These are phyloP conservation scores for Azemiops feae DNA, from an alignment of 2,113 vertebrate genomes.

Conservation along the genomic window DNA sequence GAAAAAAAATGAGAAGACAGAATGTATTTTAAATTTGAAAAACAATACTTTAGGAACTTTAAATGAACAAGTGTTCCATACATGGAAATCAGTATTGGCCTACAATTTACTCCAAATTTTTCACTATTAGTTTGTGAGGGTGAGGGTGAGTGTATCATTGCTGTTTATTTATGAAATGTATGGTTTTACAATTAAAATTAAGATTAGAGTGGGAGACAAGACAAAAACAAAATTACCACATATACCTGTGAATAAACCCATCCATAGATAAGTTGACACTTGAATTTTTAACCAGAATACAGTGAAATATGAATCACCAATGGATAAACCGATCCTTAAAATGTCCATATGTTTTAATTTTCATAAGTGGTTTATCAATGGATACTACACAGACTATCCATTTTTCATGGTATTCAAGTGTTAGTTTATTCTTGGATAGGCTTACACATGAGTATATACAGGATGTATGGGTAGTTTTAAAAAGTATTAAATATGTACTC, in stretches of 20 bases:
- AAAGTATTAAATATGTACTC: not conserved
- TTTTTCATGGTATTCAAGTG: not conserved
- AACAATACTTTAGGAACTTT: not conserved
- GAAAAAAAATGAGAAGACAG: not conserved
- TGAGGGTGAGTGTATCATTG: not conserved
- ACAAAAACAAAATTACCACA: not conserved
- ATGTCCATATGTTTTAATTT: not conserved
- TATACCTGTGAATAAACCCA: not conserved
- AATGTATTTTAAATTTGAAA: not conserved
- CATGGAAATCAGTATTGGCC: not conserved
- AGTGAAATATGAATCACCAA: not conserved
- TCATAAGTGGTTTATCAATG: not conserved
- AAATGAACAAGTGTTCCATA: not conserved
- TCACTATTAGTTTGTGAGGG: not conserved
- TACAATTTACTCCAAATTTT: not conserved
- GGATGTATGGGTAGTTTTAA: not conserved
- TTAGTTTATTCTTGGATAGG: not conserved
- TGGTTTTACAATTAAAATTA: not conserved
- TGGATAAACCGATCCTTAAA: not conserved
- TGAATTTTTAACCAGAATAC: not conserved
- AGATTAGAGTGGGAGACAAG: not conserved
- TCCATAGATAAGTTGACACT: not conserved
- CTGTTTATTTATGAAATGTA: not conserved
- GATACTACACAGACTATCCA: not conserved
- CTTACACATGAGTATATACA: not conserved